Conservation (phyloP, 2,888 invertebrate species). For the Periphyllus acericola region DNA sequence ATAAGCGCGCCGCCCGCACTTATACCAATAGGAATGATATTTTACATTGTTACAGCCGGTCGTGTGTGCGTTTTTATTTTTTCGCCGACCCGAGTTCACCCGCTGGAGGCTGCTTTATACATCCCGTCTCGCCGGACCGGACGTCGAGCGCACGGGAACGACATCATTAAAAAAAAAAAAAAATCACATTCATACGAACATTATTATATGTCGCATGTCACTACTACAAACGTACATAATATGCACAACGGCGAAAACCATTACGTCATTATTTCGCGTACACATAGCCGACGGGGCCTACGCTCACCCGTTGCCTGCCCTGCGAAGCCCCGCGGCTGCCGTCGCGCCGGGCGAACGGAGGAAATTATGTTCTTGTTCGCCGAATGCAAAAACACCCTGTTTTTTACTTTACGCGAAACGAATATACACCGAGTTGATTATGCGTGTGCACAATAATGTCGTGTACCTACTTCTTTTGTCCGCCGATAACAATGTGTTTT, state of each 20-base stretch:
- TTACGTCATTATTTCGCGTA: slow-evolving; percentile 55
- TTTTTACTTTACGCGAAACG: background rate
- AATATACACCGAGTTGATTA: slow-evolving; percentile 16
- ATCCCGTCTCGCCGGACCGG: slow-evolving; percentile 41
- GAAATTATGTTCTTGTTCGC: slow-evolving; percentile 32
- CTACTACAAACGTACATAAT: slow-evolving; percentile 21
- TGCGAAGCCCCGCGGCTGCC: slow-evolving; percentile 8
- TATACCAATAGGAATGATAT: background rate
- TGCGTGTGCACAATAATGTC: slow-evolving; percentile 8
- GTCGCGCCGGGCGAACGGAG: background rate
- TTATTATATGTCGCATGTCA: slow-evolving; percentile 35
- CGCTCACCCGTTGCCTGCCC: slow-evolving; percentile 22
- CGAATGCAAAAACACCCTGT: slow-evolving; percentile 39
- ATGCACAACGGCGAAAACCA: slow-evolving; percentile 38
- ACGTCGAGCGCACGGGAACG: slow-evolving; percentile 46
- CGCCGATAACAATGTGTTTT: slow-evolving; percentile 47
- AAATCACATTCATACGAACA: background rate
- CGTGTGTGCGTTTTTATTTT: background rate
- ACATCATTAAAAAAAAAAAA: slow-evolving; percentile 50
- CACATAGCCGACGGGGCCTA: slow-evolving; percentile 12
- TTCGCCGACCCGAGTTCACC: background rate
- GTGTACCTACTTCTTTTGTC: slow-evolving; percentile 38
- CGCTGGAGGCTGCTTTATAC: slow-evolving; percentile 23
- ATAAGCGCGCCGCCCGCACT: background rate
- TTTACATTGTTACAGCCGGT: slow-evolving; percentile 5